A percentile compares a stretch with the other conserved stretches of the same genome.
Conservation (phyloP, 2,113 vertebrate genomes). For the Albula glossodonta region DNA sequence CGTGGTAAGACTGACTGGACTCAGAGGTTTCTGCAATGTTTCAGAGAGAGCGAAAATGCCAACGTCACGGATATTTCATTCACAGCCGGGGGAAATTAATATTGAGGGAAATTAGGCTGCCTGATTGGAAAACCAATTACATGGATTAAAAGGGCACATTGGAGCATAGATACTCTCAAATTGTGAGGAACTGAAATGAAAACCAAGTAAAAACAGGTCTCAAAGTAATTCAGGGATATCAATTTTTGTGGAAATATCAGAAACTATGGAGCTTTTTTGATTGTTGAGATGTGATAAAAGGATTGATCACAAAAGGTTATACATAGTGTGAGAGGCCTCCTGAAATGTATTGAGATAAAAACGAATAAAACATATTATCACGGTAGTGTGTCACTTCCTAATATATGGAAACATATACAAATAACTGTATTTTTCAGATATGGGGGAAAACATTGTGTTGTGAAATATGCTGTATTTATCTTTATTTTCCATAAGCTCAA, state of each 20-base stretch:
- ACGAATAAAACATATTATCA: no score
- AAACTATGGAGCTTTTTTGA: not conserved
- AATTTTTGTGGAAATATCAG: not conserved
- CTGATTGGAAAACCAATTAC: not conserved
- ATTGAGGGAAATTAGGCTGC: not conserved
- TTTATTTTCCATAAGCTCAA: no score
- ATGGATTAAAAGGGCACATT: not conserved
- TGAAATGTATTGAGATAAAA: no score
- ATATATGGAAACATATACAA: no score
- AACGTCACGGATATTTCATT: slow-evolving; percentile 3
- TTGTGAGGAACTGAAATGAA: not conserved
- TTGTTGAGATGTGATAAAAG: not conserved
- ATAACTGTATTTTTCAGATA: no score
- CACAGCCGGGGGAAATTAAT: not conserved
- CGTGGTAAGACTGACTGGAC: not conserved
- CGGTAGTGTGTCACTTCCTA: no score
- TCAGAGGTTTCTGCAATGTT: not conserved
- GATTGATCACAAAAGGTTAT: no score
- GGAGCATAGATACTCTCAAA: not conserved
- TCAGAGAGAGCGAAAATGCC: not conserved
- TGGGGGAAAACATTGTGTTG: no score
- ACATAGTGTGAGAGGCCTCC: no score
- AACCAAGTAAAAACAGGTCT: not conserved
- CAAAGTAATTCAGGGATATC: not conserved
- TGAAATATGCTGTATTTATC: no score